Conservation (phyloP, 2,888 invertebrate genomes). For the Campoletis raptor region DNA sequence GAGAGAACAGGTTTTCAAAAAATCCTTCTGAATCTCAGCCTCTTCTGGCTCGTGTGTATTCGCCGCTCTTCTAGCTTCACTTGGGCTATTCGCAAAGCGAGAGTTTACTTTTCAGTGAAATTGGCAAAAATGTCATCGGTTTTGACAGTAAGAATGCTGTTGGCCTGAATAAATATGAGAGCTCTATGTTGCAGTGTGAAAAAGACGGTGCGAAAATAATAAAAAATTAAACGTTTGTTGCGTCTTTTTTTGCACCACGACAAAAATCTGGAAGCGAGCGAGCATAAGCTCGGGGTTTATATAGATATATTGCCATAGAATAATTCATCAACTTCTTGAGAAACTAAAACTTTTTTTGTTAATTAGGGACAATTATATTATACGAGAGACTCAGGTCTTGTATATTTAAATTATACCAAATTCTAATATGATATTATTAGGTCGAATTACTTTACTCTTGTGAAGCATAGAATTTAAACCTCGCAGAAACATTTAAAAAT, state of each 20-base stretch:
- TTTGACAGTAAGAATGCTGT: background rate
- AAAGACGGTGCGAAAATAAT: background rate
- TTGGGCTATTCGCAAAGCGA: background rate
- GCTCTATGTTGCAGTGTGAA: background rate
- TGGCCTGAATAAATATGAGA: background rate
- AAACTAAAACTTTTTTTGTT: background rate
- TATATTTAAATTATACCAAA: background rate
- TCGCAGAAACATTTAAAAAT: too few species aligned
- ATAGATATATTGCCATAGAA: too few species aligned
- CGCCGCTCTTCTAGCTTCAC: background rate
- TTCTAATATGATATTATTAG: background rate
- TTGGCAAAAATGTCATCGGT: background rate
- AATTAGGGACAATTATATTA: background rate
- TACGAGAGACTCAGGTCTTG: background rate
- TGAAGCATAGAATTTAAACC: background rate
- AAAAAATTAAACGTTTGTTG: background rate
- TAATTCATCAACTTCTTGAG: background rate
- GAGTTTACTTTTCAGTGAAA: background rate
- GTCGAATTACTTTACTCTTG: background rate
- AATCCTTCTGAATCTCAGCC: constrained; percentile 64
- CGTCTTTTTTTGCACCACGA: constrained; percentile 10
- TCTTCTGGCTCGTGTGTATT: constrained; percentile 1
- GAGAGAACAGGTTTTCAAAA: constrained; percentile 71
- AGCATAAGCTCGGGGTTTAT: too few species aligned
- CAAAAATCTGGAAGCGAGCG: background rate